Evolutionary conservation across 2,888 invertebrate species (phyloP).

Genomic region (Polymixis flavicincta): DNA sequence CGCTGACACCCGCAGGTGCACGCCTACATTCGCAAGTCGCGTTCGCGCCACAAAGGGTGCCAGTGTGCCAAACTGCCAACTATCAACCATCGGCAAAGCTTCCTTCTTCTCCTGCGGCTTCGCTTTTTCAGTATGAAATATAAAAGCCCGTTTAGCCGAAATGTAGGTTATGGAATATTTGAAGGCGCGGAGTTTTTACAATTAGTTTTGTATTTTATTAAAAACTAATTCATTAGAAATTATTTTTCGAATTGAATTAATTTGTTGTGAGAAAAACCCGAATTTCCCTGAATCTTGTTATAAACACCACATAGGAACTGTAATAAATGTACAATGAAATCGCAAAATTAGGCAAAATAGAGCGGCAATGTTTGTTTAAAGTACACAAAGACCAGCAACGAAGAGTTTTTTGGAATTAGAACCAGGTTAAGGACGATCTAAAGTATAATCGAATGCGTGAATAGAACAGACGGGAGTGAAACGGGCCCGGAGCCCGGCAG

Average conservation of each 20-base stretch:
- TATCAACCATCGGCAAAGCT: conserved; percentile 61
- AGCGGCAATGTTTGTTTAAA: conserved; percentile 14
- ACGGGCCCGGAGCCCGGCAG: conserved; percentile 78
- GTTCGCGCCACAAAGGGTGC: conserved; percentile 66
- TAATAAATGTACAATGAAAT: conserved; percentile 8
- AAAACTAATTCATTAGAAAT: background rate
- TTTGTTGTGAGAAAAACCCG: background rate
- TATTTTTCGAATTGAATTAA: background rate
- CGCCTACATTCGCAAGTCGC: conserved; percentile 64
- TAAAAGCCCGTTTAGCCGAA: conserved; percentile 2
- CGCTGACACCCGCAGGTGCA: conserved; percentile 84
- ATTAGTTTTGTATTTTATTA: background rate
- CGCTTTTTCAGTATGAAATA: conserved; percentile 38
- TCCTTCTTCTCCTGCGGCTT: conserved; percentile 71
- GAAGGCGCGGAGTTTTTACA: background rate
- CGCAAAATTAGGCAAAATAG: background rate
- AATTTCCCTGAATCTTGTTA: background rate
- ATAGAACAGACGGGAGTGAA: conserved; percentile 74
- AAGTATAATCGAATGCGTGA: conserved; percentile 67
- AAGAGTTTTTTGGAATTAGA: conserved; percentile 61
- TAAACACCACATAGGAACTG: background rate
- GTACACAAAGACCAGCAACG: conserved; percentile 50
- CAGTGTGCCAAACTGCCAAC: conserved; percentile 49
- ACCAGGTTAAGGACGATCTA: conserved; percentile 73
- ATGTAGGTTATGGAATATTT: background rate